Evolutionary conservation across 2,113 vertebrate species (phyloP).

Genomic region (Petaurus breviceps): DNA sequence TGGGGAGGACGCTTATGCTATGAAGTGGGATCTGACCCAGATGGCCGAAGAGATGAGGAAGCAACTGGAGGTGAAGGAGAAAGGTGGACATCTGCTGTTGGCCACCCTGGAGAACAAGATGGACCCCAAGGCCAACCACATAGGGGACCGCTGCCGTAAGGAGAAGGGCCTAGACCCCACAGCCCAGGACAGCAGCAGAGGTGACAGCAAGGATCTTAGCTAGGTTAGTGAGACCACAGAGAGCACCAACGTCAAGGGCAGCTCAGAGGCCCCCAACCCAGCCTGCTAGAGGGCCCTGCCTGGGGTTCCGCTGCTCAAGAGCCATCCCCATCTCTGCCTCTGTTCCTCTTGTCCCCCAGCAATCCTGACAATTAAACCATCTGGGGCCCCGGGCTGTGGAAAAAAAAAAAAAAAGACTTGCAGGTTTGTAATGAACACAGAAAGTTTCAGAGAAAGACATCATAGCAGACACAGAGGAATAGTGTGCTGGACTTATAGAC

Average conservation of each 20-base stretch:
- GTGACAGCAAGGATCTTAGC: slow-evolving; percentile 94
- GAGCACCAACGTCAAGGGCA: slow-evolving; percentile 94
- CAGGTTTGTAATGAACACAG: neutral
- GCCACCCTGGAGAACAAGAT: slow-evolving; percentile 75
- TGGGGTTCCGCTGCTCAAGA: neutral
- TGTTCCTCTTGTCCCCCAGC: neutral
- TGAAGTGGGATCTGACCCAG: slow-evolving; percentile 94
- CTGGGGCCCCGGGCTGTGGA: slow-evolving; percentile 46
- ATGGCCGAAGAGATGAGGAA: slow-evolving; percentile 92
- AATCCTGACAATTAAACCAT: slow-evolving; percentile 65
- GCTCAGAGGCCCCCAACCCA: slow-evolving; percentile 88
- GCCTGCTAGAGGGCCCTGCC: slow-evolving; percentile 82
- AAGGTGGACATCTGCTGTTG: slow-evolving; percentile 73
- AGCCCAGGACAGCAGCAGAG: slow-evolving; percentile 88
- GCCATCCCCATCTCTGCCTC: neutral
- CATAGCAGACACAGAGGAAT: neutral
- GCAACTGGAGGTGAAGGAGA: slow-evolving; percentile 84
- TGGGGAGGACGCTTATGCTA: slow-evolving; percentile 94
- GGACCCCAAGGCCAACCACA: slow-evolving; percentile 65
- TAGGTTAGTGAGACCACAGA: slow-evolving; percentile 94
- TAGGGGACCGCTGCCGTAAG: slow-evolving; percentile 76
- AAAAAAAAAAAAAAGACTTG: too few relatives aligned
- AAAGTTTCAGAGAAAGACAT: neutral
- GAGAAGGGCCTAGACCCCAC: slow-evolving; percentile 70
- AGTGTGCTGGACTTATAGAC: neutral